phyloP scores from a whole-genome alignment of 2,797 vertebrate species.

The Discoglossus pictus region DNA sequence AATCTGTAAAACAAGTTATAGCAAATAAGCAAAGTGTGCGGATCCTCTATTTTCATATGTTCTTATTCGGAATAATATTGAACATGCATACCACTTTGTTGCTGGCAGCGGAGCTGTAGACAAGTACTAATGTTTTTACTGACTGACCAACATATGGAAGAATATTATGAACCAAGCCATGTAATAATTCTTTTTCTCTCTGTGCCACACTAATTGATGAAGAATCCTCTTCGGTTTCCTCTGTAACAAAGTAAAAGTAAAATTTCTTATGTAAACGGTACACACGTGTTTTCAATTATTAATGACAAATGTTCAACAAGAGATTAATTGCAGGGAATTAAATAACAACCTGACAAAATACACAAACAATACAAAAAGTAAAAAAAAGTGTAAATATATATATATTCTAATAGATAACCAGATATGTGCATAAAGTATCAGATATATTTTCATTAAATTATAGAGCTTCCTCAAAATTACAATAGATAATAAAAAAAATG shows the following conservation, averaged over 20 bases:
- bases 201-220: conserved; percentile 82
- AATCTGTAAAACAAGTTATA: conserved; percentile 69
- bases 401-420: no score
- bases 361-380: no score
- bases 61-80: conserved; percentile 3
- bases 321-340: no score
- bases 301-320: no score
- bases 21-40: not conserved
- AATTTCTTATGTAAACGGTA: no score
- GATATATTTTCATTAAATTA: no score
- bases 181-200: conserved; percentile 88
- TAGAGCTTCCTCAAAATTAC: no score
- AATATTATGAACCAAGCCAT: conserved; percentile 89
- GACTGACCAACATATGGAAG: conserved; percentile 85
- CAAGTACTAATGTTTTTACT: conserved; percentile 89
- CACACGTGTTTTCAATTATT: no score
- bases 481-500: no score
- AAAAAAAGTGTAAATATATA: no score
- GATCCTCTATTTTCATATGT: not conserved
- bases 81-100: conserved; percentile 89
- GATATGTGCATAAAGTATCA: no score
- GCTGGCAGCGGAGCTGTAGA: conserved; percentile 90
- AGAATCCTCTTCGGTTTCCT: conserved; percentile 76
- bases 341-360: no score
- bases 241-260: conserved; percentile 61